Evolutionary conservation across 1,140 invertebrate species (phyloP).

Genomic region (Himalopsyche phryganea): DNA sequence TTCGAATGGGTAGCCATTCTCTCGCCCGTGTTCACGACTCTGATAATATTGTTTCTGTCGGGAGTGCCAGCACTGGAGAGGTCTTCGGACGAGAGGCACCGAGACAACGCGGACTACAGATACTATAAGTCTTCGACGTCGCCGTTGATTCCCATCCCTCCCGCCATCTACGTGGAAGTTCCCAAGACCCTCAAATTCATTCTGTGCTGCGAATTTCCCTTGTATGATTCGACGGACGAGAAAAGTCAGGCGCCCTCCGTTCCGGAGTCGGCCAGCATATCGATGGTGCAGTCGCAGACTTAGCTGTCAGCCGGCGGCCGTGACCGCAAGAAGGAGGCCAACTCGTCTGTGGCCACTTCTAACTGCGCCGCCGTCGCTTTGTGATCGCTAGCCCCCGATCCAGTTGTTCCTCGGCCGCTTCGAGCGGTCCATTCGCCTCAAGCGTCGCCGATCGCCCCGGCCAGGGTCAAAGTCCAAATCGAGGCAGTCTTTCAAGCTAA

Average conservation of each 20-base stretch:
- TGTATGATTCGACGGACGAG: constrained; percentile 73
- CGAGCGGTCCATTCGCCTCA: no score
- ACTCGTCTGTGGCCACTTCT: no score
- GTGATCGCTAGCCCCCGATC: constrained; percentile 22
- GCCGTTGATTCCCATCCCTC: constrained; percentile 82
- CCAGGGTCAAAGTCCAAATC: no score
- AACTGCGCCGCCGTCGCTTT: constrained; percentile 12
- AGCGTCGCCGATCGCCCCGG: no score
- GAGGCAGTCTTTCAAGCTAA: no score
- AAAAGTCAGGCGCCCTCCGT: constrained; percentile 61
- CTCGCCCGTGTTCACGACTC: constrained; percentile 83
- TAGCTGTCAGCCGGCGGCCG: constrained; percentile 68
- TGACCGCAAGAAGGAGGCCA: constrained; percentile 36
- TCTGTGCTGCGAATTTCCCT: constrained; percentile 81
- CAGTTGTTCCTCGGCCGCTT: no score
- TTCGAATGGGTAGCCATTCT: constrained; percentile 79
- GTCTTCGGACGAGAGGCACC: constrained; percentile 81
- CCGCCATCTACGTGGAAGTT: constrained; percentile 77
- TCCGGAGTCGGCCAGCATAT: constrained; percentile 70
- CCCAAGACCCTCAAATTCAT: constrained; percentile 77
- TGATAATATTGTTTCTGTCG: constrained; percentile 85
- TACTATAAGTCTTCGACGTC: constrained; percentile 84
- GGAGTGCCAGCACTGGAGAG: constrained; percentile 83
- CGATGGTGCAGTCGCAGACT: constrained; percentile 70
- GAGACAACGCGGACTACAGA: constrained; percentile 78